These are phyloP conservation scores for Tiliqua scincoides DNA, from an alignment of 2,113 vertebrate genomes.

Conservation along the genomic window DNA sequence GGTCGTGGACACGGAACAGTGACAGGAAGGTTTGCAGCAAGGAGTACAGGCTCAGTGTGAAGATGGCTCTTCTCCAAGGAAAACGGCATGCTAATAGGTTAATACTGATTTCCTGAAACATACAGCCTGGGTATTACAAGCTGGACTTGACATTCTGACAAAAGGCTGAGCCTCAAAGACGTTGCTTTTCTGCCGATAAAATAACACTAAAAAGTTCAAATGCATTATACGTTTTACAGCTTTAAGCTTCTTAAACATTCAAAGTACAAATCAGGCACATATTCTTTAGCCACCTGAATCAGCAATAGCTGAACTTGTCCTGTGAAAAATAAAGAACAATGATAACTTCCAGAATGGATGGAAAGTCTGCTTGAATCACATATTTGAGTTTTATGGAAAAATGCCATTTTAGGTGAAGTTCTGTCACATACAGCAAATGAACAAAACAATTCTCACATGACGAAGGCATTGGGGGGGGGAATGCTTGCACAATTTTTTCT, in stretches of 20 bases:
- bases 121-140: slow-evolving; percentile 74
- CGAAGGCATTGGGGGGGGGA: accelerated
- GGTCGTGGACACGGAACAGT: slow-evolving; percentile 78
- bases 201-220: slow-evolving; percentile 73
- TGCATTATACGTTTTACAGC: slow-evolving; percentile 69
- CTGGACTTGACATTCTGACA: slow-evolving; percentile 74
- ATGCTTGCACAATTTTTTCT: background rate
- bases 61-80: slow-evolving; percentile 83
- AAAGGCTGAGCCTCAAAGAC: slow-evolving; percentile 66
- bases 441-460: background rate
- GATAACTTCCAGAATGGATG: slow-evolving; percentile 50
- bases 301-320: slow-evolving; percentile 56
- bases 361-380: slow-evolving; percentile 2
- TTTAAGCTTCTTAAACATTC: slow-evolving; percentile 73
- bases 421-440: accelerated
- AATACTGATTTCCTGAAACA: slow-evolving; percentile 77
- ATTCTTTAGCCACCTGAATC: slow-evolving; percentile 74
- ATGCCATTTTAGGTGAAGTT: slow-evolving; percentile 20
- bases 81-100: slow-evolving; percentile 76
- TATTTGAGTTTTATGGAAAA: background rate
- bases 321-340: slow-evolving; percentile 55
- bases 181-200: slow-evolving; percentile 70
- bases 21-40: slow-evolving; percentile 78
- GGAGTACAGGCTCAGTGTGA: slow-evolving; percentile 75
- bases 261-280: slow-evolving; percentile 68